Percentiles rank a stretch among this genome's conserved stretches.
Conservation (phyloP, 2,797 vertebrate species). For the Sylvia borin region DNA sequence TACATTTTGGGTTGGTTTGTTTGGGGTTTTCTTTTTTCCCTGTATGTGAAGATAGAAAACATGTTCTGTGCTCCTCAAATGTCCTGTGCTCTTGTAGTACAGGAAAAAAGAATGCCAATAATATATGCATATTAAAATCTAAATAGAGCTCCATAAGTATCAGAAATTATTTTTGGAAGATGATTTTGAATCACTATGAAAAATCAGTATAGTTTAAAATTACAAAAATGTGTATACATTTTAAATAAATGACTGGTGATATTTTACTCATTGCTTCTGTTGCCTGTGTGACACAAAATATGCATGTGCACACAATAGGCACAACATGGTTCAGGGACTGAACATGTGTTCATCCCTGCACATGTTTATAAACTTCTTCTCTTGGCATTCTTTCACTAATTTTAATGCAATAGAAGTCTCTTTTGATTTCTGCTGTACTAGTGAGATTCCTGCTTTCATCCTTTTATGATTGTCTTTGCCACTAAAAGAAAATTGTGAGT, state of each 20-base stretch:
- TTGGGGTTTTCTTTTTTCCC: rapidly evolving
- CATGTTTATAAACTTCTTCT: neutral
- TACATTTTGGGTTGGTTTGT: rapidly evolving
- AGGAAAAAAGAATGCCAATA: neutral
- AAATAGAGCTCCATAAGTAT: neutral
- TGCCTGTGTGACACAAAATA: neutral
- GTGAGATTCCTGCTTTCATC: neutral
- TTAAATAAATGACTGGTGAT: neutral
- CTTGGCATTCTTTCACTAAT: neutral
- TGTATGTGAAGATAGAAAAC: neutral
- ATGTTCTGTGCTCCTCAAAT: neutral
- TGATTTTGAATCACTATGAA: neutral
- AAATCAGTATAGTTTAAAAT: neutral
- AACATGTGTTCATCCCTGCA: neutral
- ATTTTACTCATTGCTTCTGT: neutral
- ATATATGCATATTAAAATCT: neutral
- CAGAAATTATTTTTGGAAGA: neutral
- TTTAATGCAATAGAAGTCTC: neutral
- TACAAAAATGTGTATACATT: neutral
- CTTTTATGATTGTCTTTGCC: neutral
- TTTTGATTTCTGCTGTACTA: neutral
- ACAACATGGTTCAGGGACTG: neutral
- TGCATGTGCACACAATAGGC: neutral
- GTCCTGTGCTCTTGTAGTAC: neutral
- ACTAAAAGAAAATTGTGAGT: neutral